Base-by-base conservation (phyloP, 2,113 vertebrate genomes). In the Charadrius vociferus region DNA sequence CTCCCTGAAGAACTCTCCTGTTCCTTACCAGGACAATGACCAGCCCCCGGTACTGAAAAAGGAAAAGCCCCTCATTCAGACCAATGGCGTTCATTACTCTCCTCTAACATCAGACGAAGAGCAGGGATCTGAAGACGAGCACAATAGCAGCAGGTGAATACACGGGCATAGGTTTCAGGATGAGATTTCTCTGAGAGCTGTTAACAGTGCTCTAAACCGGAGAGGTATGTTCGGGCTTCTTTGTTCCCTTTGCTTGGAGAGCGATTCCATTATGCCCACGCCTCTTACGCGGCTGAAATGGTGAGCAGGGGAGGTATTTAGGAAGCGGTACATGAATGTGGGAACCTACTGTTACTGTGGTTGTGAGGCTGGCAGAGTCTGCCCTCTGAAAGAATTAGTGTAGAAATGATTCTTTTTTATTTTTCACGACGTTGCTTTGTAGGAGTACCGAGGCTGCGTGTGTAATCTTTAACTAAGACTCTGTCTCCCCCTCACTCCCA, bases 21-120 rank as follows among this genome's bases (percentile, higher is more conserved):
- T 98, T 39, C 98, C 98, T 12, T 98, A 98, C 96, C 98, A 98
- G 97, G 99, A 99, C 98, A 98, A 99, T 36, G 99, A 99, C 98
- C 99, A 99, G 97, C 99, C 99, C 5, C 99, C 99, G 1, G 97
- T 99, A 70, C 97, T 99, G 89, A 99, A 99, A 97, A 99, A 99
- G 96, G 99, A 99, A 93, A 99, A 99, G 93, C 99, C 99, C 13
- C 97, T 99, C 53, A 52, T 93, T 85, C 98, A 98, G 68, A 94
- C 71, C 88, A 98, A 98, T 0, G 98, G 98, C 3, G 98, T 98
- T 17, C 98, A 98, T 75, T 98, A 98, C 91, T 98, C 98, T 1
- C 98, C 98, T 1, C 97, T 98, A 45, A 99, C 98, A 7, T 98
- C 98, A 0, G 98, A 99, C 1, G 98, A 99, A 56, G 98, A 99